Percentiles rank a stretch among this genome's conserved stretches.
These are phyloP conservation scores for Paratilapia polleni DNA, from an alignment of 2,113 vertebrate species.

Conservation along the genomic window DNA sequence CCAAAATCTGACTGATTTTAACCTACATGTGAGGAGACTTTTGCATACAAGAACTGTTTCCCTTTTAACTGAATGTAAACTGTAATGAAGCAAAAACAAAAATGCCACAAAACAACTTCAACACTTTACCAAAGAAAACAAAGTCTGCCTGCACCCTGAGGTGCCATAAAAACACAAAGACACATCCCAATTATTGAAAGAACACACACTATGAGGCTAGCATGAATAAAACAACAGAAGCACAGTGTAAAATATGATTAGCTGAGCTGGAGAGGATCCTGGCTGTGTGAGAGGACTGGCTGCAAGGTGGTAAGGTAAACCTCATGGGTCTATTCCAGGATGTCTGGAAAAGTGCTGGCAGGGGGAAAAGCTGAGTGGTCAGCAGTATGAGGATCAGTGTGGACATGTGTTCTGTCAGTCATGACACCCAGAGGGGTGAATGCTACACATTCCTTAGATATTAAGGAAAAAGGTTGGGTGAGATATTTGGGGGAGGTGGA, in stretches of 20 bases:
- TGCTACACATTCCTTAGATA: constrained; percentile 26
- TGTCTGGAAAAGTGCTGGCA: constrained; percentile 48
- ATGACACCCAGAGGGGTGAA: constrained; percentile 27
- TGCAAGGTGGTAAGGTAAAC: constrained; percentile 48
- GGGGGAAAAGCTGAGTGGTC: constrained; percentile 61
- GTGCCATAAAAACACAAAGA: constrained; percentile 14
- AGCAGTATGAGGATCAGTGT: constrained; percentile 63
- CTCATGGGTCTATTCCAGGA: constrained; percentile 59
- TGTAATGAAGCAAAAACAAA: neutral
- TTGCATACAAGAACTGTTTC: neutral
- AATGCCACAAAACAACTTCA: constrained; percentile 21
- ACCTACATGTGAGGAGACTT: neutral
- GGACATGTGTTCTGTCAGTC: constrained; percentile 75
- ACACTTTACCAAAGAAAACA: constrained; percentile 24
- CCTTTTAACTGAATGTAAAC: neutral
- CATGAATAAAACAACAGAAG: constrained; percentile 44
- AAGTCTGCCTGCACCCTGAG: constrained; percentile 17
- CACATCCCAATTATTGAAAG: constrained; percentile 28
- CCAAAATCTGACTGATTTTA: neutral
- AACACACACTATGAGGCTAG: neutral
- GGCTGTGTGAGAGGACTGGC: neutral
- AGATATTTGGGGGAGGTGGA: neutral
- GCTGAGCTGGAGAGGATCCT: constrained; percentile 22
- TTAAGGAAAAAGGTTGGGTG: neutral
- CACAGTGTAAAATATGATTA: neutral